Conservation (phyloP, 2,797 vertebrate genomes). For the Catostomus latipinnis region DNA sequence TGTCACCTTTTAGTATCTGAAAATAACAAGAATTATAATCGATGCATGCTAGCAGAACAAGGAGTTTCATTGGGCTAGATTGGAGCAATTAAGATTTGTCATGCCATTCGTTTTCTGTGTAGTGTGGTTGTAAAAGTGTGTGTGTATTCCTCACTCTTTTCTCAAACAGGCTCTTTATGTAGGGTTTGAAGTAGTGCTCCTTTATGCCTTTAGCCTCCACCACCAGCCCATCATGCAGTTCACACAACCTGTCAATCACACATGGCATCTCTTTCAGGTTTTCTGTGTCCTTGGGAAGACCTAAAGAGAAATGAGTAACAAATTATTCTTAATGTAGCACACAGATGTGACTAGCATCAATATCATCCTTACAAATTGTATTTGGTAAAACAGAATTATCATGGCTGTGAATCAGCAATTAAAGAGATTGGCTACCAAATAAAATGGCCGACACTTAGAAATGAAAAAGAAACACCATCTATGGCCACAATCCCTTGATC, state of each 20-base stretch:
- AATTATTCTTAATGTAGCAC: not conserved
- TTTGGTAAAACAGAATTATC: not conserved
- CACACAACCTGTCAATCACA: conserved; percentile 87
- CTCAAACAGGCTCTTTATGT: conserved; percentile 90
- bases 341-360: no score
- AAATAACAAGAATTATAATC: not conserved
- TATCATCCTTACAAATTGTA: not conserved
- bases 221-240: conserved; percentile 91
- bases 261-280: conserved; percentile 79
- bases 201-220: conserved; percentile 98
- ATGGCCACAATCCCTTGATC: no score
- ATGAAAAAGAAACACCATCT: no score
- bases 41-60: no score
- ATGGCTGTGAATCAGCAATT: not conserved
- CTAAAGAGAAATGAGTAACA: conserved; percentile 64
- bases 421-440: not conserved
- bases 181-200: conserved; percentile 96
- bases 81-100: no score
- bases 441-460: not conserved
- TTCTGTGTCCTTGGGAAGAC: conserved; percentile 77
- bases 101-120: no score
- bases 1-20: conserved; percentile 91
- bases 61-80: no score
- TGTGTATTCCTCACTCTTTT: conserved; percentile 80
- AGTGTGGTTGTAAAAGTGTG: not conserved